phyloP scores from a whole-genome alignment of 2,888 invertebrate genomes.

The Drepana falcataria region DNA sequence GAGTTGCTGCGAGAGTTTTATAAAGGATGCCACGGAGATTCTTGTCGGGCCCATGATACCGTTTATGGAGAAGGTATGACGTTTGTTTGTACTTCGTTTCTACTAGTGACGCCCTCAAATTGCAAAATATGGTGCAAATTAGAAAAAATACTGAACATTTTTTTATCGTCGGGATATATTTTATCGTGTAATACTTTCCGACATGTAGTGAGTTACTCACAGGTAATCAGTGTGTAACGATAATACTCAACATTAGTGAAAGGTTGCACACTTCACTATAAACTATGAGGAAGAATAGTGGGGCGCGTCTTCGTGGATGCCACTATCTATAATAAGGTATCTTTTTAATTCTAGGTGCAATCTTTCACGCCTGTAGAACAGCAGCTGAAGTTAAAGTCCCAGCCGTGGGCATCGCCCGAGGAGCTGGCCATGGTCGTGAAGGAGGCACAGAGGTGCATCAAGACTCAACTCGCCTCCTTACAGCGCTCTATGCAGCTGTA shows the following conservation, averaged over 20 bases:
- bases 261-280: too few species aligned
- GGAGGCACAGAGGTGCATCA: constrained; percentile 88
- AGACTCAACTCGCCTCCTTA: constrained; percentile 86
- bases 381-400: constrained; percentile 26
- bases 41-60: constrained; percentile 86
- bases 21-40: constrained; percentile 86
- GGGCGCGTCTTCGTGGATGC: too few species aligned
- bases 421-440: constrained; percentile 85
- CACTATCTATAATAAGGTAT: too few species aligned
- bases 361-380: constrained; percentile 46
- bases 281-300: too few species aligned
- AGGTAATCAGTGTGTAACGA: too few species aligned
- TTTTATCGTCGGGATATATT: too few species aligned
- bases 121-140: too few species aligned
- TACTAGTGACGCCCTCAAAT: background rate
- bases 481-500: constrained; percentile 96
- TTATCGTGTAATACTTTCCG: too few species aligned
- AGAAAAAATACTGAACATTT: too few species aligned
- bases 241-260: too few species aligned
- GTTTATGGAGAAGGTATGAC: constrained; percentile 85
- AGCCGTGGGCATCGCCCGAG: constrained; percentile 82
- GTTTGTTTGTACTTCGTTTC: background rate
- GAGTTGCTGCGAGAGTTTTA: constrained; percentile 92
- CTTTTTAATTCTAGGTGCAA: constrained; percentile 40
- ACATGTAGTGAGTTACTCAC: too few species aligned